A percentile compares a stretch with the other conserved stretches of the same genome.
phyloP scores from a whole-genome alignment of 2,888 invertebrate genomes.

The Helobdella robusta region DNA sequence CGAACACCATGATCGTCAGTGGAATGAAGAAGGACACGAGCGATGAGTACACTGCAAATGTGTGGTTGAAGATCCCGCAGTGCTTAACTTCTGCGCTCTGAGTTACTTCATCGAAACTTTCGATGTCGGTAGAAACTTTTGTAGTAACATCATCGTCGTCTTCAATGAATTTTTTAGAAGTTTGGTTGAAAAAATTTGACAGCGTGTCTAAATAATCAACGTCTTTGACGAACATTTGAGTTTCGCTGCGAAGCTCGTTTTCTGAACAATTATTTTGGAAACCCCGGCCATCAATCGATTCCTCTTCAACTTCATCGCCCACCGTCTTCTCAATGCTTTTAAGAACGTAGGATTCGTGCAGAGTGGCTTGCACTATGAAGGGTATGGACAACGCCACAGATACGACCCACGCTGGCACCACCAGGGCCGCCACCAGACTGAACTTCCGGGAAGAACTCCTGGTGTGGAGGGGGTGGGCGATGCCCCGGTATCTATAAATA shows the following conservation, averaged over 20 bases:
- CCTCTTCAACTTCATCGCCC: no score
- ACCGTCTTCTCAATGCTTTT: no score
- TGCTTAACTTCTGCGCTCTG: conserved; percentile 5
- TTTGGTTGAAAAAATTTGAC: no score
- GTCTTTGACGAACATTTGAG: no score
- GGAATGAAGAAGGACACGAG: conserved; percentile 36
- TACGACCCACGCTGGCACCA: conserved; percentile 33
- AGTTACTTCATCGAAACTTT: no score
- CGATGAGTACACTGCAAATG: conserved; percentile 35
- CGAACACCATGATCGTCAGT: conserved; percentile 33
- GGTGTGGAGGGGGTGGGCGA: conserved; percentile 32
- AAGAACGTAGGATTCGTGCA: conserved; percentile 30
- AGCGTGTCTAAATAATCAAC: no score
- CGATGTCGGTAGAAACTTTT: no score
- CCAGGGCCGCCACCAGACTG: conserved; percentile 31
- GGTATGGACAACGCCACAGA: conserved; percentile 33
- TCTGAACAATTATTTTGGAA: no score
- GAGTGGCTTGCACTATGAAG: conserved; percentile 32
- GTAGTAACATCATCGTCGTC: no score
- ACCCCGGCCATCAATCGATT: no score
- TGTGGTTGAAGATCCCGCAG: conserved; percentile 35
- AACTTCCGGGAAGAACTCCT: conserved; percentile 26
- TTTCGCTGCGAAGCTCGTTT: no score
- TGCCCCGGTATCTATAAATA: conserved; percentile 34
- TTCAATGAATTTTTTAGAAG: no score